phyloP scores from a whole-genome alignment of 2,888 invertebrate genomes.

The Hemicrepidius hirtus region DNA sequence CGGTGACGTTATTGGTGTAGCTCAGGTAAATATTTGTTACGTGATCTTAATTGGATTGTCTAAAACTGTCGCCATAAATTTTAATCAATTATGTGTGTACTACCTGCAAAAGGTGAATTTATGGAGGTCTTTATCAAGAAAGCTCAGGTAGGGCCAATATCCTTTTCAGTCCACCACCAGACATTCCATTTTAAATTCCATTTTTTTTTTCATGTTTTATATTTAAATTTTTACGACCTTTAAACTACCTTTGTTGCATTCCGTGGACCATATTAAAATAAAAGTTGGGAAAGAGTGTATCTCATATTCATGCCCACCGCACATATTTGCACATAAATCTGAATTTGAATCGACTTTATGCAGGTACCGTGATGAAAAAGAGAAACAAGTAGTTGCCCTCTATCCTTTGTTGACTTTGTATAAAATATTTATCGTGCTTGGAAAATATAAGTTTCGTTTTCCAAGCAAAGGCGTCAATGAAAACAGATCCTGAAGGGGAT shows the following conservation, averaged over 20 bases:
- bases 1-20: slow-evolving; percentile 97
- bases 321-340: slow-evolving; percentile 40
- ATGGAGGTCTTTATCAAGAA: slow-evolving; percentile 3
- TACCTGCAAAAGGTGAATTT: slow-evolving; percentile 1
- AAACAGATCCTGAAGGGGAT: slow-evolving; percentile 14
- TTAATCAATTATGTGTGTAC: slow-evolving; percentile 28
- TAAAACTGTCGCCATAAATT: slow-evolving; percentile 35
- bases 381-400: slow-evolving; percentile 26
- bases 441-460: slow-evolving; percentile 12
- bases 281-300: background rate
- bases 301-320: slow-evolving; percentile 25
- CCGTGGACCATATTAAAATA: slow-evolving; percentile 10
- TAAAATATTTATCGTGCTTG: slow-evolving; percentile 30
- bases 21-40: slow-evolving; percentile 79
- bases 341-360: slow-evolving; percentile 23
- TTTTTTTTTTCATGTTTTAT: background rate
- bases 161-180: background rate
- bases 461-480: slow-evolving; percentile 25
- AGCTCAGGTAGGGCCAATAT: background rate
- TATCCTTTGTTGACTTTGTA: slow-evolving; percentile 11
- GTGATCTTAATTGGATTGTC: slow-evolving; percentile 38
- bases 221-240: background rate
- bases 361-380: slow-evolving; percentile 17
- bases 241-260: slow-evolving; percentile 2
- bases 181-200: background rate